Base-by-base conservation (phyloP, 2,797 vertebrate species). In the Galagoides demidoff region DNA sequence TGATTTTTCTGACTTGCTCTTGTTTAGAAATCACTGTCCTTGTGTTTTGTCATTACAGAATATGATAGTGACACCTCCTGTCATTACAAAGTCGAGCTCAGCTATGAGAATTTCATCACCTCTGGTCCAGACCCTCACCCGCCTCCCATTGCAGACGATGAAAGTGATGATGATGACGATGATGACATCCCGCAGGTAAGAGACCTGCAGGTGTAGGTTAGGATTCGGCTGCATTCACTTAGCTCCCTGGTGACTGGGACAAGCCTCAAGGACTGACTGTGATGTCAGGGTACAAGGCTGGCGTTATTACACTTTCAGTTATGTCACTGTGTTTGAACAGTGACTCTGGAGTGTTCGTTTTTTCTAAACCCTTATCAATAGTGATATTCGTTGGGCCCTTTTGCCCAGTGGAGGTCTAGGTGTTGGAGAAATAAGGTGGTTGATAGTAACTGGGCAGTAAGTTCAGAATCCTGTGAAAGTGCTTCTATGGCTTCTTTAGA, bases 51-150 rank as follows among this genome's bases (percentile, higher is more conserved):
- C 49, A 49, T 49, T 97, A 70, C 98, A 99, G 99, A 99, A 94
- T 99, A 99, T 87, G 99, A 99, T 98, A 99, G 99, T 52, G 99
- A 99, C 97, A 98, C 99, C 3, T 99, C 99, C 5, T 99, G 99
- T 96, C 99, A 99, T 97, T 99, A 99, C 88, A 99, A 99, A 98
- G 99, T 99, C 70, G 99, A 99, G 89, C 98, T 99, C 91, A 99
- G 99, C 98, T 99, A 99, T 57, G 99, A 99, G 98, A 99, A 99
- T 97, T 99, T 99, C 85, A 99, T 99, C 96, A 99, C 99, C 2
- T 99, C 99, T 0, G 99, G 99, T 12, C 99, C 99, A 1, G 99
- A 99, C 93, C 98, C 99, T 37, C 99, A 99, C 85, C 99, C 99
- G 0, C 99, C 99, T 45, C 99, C 99, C 20, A 99, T 99, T 34